Evolutionary conservation across 2,888 invertebrate species (phyloP).

Genomic region (Steinernema scapterisci): DNA sequence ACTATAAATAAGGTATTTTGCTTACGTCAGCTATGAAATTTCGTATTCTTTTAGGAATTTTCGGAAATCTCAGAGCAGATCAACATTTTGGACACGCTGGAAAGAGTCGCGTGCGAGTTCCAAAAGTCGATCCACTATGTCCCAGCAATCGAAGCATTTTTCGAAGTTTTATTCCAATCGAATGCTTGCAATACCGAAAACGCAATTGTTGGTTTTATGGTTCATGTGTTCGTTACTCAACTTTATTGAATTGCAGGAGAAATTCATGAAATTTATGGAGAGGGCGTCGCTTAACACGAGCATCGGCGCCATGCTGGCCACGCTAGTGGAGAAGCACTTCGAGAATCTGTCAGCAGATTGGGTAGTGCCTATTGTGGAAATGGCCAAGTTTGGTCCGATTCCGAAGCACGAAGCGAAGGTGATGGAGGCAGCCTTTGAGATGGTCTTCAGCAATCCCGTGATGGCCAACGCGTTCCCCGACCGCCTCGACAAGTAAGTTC

Average conservation of each 20-base stretch:
- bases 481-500: neutral
- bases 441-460: neutral
- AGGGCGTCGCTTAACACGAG: slow-evolving; percentile 3
- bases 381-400: slow-evolving; percentile 24
- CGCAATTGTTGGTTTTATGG: neutral
- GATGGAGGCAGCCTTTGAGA: neutral
- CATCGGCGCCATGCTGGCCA: neutral
- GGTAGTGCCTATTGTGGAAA: neutral
- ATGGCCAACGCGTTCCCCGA: neutral
- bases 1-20: slow-evolving; percentile 13
- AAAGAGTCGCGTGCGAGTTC: slow-evolving; percentile 48
- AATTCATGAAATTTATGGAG: neutral
- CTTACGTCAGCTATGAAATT: neutral
- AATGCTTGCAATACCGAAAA: neutral
- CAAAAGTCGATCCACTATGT: slow-evolving; percentile 50
- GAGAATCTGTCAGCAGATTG: neutral
- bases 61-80: neutral
- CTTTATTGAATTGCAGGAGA: neutral
- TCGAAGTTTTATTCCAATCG: slow-evolving; percentile 37
- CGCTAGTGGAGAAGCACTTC: neutral
- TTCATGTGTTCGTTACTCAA: no score
- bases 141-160: slow-evolving; percentile 44
- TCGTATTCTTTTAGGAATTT: slow-evolving; percentile 28
- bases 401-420: slow-evolving; percentile 1
- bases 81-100: neutral